Evolutionary conservation across 2,888 invertebrate genomes (phyloP), one percentile per base, ranked within the genome.

Genomic region (Eupeodes luniger): DNA sequence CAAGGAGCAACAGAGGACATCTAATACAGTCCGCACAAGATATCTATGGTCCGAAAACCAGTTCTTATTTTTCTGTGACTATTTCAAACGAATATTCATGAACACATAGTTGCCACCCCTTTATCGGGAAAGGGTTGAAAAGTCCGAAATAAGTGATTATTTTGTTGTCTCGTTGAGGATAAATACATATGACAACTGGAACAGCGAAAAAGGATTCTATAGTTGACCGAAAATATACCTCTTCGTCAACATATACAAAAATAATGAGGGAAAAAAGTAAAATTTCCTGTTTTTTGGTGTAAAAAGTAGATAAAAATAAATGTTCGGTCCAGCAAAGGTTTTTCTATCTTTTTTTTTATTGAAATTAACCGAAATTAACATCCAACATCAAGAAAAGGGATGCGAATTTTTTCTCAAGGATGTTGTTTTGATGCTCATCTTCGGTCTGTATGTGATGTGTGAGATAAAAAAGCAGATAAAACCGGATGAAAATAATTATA

Each of bases 361-460:
- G 72, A 77, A 85, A 80, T 69, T 55, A 86, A 78, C 88, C 49
- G 72, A 81, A 85, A 80, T 69, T 55, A 86, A 78, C 88, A 88
- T 88, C 88, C 88, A 88, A 81, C 53, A 88, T 88, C 88, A 88
- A 88, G 85, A 88, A 88, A 88, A 88, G 85, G 88, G 88, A 88
- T 88, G 85, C 85, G 61, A 61, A 80, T 77, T 27, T 27, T 27
- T 27, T 67, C 49, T 70, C 49, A 53, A 64, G 83, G 75, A 57
- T 81, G 75, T 76, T 76, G 75, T 49, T 76, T 64, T 76, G 51
- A 27, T 40, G 76, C 49, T 74, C 80, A 83, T 80, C 78, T 59
- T 64, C 61, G 72, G 80, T 72, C 51, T 57, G 27, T 27, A 7
- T 77, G 44, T 49, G 47, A 69, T 70, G 16, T 81, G 64, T 81